phyloP scores from a whole-genome alignment of 2,113 vertebrate species.

The Trogon surrucura region DNA sequence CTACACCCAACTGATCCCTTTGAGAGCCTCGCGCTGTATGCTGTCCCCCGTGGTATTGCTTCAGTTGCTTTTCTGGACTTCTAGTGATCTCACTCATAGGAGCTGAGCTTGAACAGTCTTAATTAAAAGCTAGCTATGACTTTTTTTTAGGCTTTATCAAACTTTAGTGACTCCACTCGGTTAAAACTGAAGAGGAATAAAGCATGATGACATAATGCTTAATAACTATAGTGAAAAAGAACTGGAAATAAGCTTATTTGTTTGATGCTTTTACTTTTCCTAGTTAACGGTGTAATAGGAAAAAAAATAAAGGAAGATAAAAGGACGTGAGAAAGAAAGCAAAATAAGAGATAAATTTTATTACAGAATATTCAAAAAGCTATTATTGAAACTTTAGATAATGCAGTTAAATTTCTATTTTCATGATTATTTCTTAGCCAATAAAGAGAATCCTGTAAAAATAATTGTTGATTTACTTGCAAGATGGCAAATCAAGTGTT shows the following conservation, averaged over 20 bases:
- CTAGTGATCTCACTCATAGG: not conserved
- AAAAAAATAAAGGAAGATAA: not conserved
- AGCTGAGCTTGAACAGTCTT: not conserved
- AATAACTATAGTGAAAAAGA: not conserved
- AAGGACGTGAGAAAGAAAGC: not conserved
- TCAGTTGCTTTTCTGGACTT: not conserved
- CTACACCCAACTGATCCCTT: not conserved
- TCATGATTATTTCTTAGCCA: not conserved
- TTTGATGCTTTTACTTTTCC: not conserved
- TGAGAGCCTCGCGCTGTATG: not conserved
- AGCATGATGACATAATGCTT: not conserved
- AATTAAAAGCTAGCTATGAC: not conserved
- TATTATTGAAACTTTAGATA: not conserved
- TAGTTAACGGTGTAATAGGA: not conserved
- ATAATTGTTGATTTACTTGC: slow-evolving; percentile 16
- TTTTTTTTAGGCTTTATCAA: not conserved
- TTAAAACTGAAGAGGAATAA: not conserved
- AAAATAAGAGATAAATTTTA: not conserved
- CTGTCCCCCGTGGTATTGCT: not conserved
- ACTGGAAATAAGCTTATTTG: not conserved
- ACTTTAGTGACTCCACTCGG: not conserved
- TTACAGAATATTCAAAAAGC: not conserved
- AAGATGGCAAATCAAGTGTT: slow-evolving; percentile 50
- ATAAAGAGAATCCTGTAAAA: slow-evolving; percentile 32
- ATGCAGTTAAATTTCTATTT: not conserved